These are phyloP conservation scores for Catagonus wagneri DNA, from an alignment of 2,113 vertebrate species.

Conservation along the genomic window DNA sequence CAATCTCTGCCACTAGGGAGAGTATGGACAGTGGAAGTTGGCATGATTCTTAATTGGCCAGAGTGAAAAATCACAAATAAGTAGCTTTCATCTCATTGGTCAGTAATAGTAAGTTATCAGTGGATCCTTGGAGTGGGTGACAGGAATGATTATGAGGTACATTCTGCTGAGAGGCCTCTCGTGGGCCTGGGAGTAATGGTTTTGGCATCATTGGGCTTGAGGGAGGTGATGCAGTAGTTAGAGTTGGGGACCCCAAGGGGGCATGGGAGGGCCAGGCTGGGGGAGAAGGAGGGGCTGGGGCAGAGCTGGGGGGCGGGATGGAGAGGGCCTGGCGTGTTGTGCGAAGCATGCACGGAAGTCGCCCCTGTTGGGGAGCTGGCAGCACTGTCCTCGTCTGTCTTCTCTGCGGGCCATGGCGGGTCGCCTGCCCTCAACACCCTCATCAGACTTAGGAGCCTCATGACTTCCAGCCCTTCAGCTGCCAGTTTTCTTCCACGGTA, in stretches of 20 bases:
- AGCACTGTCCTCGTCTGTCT: background rate
- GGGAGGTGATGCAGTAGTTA: background rate
- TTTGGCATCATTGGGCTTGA: background rate
- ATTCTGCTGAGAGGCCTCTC: background rate
- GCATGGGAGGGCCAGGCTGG: background rate
- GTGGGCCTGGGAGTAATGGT: background rate
- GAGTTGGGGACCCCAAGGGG: background rate
- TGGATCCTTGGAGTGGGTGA: background rate
- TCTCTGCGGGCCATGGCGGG: background rate
- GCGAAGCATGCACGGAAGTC: background rate
- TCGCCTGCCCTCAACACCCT: background rate
- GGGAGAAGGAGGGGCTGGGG: background rate
- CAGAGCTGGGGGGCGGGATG: background rate
- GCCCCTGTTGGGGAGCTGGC: background rate
- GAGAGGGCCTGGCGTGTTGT: background rate
- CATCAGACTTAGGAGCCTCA: background rate
- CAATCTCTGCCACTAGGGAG: background rate
- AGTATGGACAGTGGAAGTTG: background rate
- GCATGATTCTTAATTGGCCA: background rate
- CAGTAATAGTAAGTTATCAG: background rate
- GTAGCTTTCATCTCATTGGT: background rate
- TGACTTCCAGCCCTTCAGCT: background rate
- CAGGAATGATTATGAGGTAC: background rate
- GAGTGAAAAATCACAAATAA: constrained; percentile 24
- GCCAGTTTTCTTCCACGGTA: background rate